Evolutionary conservation across 1,140 invertebrate genomes (phyloP).

Genomic region (Ectropis grisescens): DNA sequence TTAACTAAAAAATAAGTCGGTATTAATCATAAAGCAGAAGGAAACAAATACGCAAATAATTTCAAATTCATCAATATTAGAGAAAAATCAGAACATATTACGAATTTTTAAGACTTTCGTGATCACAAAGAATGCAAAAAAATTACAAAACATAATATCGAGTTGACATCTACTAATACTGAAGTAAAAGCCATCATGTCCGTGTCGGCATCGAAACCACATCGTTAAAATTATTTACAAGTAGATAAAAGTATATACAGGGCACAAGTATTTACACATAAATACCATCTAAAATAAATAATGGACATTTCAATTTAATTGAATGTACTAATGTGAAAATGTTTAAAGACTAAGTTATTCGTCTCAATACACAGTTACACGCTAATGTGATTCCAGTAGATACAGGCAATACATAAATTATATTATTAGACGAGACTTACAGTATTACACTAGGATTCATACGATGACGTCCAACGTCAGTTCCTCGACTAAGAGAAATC

Average conservation of each 20-base stretch:
- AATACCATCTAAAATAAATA: slow-evolving; percentile 57
- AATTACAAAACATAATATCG: no score
- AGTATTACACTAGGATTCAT: no score
- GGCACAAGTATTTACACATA: slow-evolving; percentile 46
- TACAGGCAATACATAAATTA: slow-evolving; percentile 4
- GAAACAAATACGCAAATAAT: no score
- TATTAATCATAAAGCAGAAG: no score
- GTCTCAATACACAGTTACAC: slow-evolving; percentile 9
- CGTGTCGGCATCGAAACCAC: slow-evolving; percentile 24
- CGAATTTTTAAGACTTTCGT: no score
- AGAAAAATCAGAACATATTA: no score
- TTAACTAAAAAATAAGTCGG: no score
- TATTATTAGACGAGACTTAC: background rate
- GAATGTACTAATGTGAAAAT: slow-evolving; percentile 27
- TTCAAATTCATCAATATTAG: no score
- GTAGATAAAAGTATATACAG: slow-evolving; percentile 50
- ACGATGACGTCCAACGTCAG: no score
- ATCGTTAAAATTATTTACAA: slow-evolving; percentile 55
- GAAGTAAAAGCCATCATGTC: slow-evolving; percentile 29
- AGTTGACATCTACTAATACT: slow-evolving; percentile 61
- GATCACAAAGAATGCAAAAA: no score
- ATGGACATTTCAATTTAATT: slow-evolving; percentile 56
- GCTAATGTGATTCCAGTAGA: slow-evolving; percentile 9
- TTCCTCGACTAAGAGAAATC: no score
- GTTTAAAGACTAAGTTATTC: slow-evolving; percentile 20